A percentile compares a stretch with the other conserved stretches of the same genome.
Evolutionary conservation across 2,797 vertebrate genomes (phyloP).

Genomic region (Takifugu rubripes): DNA sequence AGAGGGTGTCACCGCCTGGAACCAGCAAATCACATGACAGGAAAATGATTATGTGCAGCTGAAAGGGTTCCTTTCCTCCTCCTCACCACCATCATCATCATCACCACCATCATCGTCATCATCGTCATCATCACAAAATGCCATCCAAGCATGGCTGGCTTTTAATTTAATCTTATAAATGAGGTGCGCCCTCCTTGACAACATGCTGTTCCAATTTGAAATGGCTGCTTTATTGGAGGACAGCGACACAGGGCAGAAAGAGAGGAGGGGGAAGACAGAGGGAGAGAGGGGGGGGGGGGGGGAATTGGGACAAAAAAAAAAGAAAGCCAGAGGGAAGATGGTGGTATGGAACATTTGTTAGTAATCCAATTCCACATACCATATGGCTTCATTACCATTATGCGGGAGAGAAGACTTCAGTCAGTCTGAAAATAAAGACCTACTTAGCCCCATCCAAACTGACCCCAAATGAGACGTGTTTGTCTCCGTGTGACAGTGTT

Average conservation of each 20-base stretch:
- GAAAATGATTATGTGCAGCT: constrained; percentile 74
- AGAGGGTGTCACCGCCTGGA: constrained; percentile 70
- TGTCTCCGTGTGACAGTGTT: constrained; percentile 75
- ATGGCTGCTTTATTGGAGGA: constrained; percentile 76
- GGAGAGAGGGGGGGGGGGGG: constrained; percentile 23
- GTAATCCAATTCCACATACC: constrained; percentile 76
- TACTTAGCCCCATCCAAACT: constrained; percentile 74
- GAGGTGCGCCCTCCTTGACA: constrained; percentile 75
- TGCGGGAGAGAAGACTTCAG: constrained; percentile 75
- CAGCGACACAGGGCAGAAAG: constrained; percentile 64
- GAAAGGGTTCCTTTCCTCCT: constrained; percentile 44
- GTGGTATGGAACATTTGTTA: constrained; percentile 75
- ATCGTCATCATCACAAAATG: constrained; percentile 62
- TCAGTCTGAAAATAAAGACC: constrained; percentile 78
- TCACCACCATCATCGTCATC: constrained; percentile 50
- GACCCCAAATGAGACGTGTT: constrained; percentile 76
- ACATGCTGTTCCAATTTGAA: constrained; percentile 81
- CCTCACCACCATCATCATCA: constrained; percentile 38
- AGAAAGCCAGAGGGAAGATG: constrained; percentile 66
- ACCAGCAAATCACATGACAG: constrained; percentile 71
- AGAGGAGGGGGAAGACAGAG: constrained; percentile 4
- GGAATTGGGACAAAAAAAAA: constrained; percentile 20
- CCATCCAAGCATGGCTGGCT: constrained; percentile 73
- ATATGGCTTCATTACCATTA: constrained; percentile 75
- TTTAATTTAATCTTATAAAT: constrained; percentile 83